Evolutionary conservation across 1,140 invertebrate species (phyloP).

Genomic region (Bombus vancouverensis): DNA sequence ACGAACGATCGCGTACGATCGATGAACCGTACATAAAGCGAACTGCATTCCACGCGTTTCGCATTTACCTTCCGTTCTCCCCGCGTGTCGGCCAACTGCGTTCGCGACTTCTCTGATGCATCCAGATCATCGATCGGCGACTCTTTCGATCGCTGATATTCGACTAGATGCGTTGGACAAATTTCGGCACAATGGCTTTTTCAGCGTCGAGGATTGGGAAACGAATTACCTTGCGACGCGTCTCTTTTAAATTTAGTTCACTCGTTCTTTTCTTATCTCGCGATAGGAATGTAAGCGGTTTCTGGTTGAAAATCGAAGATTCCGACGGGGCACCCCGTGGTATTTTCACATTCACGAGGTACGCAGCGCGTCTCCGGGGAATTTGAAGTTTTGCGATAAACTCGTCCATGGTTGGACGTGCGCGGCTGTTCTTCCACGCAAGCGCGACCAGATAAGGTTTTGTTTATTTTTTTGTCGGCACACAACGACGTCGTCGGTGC

Average conservation of each 20-base stretch:
- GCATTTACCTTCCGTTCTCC: not conserved
- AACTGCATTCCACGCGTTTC: slow-evolving; percentile 28
- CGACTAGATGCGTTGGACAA: no score
- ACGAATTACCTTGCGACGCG: no score
- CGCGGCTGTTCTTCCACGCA: not conserved
- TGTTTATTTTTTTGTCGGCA: no score
- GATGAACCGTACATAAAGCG: slow-evolving; percentile 25
- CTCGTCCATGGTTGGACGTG: not conserved
- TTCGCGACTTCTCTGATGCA: not conserved
- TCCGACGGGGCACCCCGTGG: slow-evolving; percentile 12
- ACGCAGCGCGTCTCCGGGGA: no score
- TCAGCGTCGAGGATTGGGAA: no score
- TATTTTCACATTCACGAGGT: slow-evolving; percentile 41
- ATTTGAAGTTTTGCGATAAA: slow-evolving; percentile 7
- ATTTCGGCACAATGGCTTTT: no score
- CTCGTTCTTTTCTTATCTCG: no score
- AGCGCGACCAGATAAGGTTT: not conserved
- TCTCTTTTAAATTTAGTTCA: no score
- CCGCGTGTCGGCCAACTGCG: not conserved
- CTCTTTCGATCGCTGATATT: not conserved
- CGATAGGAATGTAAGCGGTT: no score
- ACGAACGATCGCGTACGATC: slow-evolving; percentile 27
- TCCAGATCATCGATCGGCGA: not conserved
- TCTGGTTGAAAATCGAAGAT: slow-evolving; percentile 41
- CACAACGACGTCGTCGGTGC: no score